Conservation (phyloP, 2,888 invertebrate species). For the Drosophila subquinaria region DNA sequence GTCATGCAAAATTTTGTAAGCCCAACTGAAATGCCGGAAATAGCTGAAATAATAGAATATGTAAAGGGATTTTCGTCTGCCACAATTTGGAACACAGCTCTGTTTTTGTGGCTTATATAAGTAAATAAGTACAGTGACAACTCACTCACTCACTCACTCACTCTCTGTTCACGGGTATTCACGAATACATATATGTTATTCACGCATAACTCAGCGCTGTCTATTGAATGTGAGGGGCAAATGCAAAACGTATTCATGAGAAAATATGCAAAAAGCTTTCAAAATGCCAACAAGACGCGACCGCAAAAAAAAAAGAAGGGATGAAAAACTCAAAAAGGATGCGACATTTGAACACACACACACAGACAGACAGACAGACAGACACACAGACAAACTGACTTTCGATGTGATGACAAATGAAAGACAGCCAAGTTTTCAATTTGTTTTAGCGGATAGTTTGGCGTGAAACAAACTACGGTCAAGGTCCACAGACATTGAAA, state of each 20-base stretch:
- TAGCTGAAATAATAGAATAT: conserved; percentile 36
- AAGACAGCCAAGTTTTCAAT: conserved; percentile 21
- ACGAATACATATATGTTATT: conserved; percentile 24
- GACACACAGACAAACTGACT: conserved; percentile 2
- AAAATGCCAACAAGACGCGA: conserved; percentile 41
- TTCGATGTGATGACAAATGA: conserved; percentile 43
- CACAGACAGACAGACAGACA: neutral
- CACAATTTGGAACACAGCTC: conserved; percentile 32
- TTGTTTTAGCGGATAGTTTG: conserved; percentile 11
- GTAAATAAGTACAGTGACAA: conserved; percentile 34
- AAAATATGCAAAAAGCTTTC: conserved; percentile 70
- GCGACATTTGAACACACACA: conserved; percentile 40
- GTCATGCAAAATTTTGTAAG: neutral
- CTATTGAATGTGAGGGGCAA: neutral
- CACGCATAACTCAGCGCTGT: conserved; percentile 70
- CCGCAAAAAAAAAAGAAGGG: conserved; percentile 53
- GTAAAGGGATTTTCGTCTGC: conserved; percentile 31
- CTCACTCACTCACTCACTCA: conserved; percentile 49
- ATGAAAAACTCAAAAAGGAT: conserved; percentile 64
- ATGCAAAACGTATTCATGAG: conserved; percentile 72
- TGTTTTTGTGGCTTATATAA: conserved; percentile 21
- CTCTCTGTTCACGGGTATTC: conserved; percentile 9
- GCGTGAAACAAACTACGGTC: conserved; percentile 1
- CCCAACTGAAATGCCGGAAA: conserved; percentile 13
- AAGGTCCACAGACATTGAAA: conserved; percentile 28